These are phyloP conservation scores for Meleagris gallopavo DNA, from an alignment of 2,113 vertebrate genomes.

Conservation along the genomic window DNA sequence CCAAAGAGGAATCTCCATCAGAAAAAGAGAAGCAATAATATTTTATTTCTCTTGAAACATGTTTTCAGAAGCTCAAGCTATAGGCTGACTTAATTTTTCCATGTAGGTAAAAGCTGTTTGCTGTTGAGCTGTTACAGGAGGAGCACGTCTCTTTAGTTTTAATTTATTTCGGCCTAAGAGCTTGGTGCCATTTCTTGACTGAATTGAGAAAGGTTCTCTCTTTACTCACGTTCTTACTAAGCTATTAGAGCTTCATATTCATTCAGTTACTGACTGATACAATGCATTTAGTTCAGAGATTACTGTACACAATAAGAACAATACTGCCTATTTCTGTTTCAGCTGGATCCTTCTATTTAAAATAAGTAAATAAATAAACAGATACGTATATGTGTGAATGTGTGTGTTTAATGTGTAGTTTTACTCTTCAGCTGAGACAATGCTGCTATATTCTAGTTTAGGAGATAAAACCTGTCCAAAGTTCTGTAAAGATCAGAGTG, in stretches of 20 bases:
- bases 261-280: neutral
- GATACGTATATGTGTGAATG: neutral
- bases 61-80: neutral
- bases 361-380: neutral
- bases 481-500: conserved; percentile 31
- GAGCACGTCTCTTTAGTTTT: neutral
- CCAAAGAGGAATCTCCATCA: neutral
- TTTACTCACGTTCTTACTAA: neutral
- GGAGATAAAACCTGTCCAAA: conserved; percentile 23
- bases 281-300: neutral
- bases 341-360: neutral
- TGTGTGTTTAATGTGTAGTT: neutral
- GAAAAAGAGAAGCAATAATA: neutral
- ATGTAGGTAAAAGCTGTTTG: neutral
- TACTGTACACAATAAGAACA: neutral
- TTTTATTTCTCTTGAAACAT: neutral
- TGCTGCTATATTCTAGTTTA: neutral
- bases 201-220: neutral
- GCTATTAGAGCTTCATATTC: neutral
- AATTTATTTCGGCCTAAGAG: neutral
- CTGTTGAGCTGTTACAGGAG: neutral
- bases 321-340: neutral
- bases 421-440: neutral
- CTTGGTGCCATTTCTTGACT: neutral
- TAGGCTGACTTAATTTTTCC: neutral